Evolutionary conservation across 1,140 invertebrate species (phyloP), one percentile per base, ranked within the genome.

Genomic region (Eupristina koningsbergeri): DNA sequence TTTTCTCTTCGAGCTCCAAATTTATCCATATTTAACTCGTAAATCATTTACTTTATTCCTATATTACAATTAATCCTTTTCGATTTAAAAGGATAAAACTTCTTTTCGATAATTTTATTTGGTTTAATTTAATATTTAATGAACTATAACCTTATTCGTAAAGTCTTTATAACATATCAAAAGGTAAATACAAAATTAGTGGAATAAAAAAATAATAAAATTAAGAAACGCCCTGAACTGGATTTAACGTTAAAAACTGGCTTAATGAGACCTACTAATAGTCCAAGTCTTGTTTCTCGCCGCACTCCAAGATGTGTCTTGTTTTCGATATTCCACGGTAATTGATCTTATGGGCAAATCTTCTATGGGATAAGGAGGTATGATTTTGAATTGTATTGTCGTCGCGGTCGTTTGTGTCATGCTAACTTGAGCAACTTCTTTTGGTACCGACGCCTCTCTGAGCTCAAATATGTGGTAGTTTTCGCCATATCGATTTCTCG

Each of bases 371-470:
- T 93, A 90, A 3, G 97, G 97, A 0, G 94, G 95, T 5, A 94
- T 90, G 45, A 98, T 95, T 61, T 94, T 93, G 88, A 98, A 98
- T 76, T 94, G 94, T 61, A 98, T 95, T 8, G 96, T 97, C 1
- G 97, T 98, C 0, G 97, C 97, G 6, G 96, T 97, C 17, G 96
- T 91, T 81, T 94, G 93, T 80, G 93, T 92, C 83, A 95, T 93
- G 84, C 92, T 94, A 0, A 93, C 94, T 89, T 96, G 93, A 26
- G 91, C 87, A 76, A 95, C 88, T 22, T 89, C 88, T 31, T 91
- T 89, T 0, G 95, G 96, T 0, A 89, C 91, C 50, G 90, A 90
- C 1, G 96, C 97, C 91, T 97, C 94, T 85, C 94, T 94, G 58
- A 98, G 92, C 61, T 95, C 93, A 76, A 98, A 95, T 31, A 91